Percentiles rank a stretch among this genome's conserved stretches.
These are phyloP conservation scores for Apomyelois bistriatella DNA, from an alignment of 2,888 invertebrate species.

Conservation along the genomic window DNA sequence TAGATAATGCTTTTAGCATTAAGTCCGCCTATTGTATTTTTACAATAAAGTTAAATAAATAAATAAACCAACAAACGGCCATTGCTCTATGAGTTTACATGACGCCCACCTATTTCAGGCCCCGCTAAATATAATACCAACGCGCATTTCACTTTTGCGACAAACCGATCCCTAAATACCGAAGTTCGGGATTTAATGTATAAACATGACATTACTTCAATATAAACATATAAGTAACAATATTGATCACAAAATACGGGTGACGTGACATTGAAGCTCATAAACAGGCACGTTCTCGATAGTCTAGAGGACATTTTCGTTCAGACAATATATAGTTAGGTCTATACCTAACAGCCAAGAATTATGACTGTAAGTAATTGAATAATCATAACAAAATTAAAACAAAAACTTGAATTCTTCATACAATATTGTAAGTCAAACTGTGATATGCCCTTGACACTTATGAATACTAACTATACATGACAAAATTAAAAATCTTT, in stretches of 20 bases:
- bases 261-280: slow-evolving; percentile 41
- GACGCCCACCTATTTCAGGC: slow-evolving; percentile 68
- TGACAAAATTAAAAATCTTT: no score
- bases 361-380: background rate
- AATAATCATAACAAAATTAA: no score
- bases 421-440: no score
- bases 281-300: slow-evolving; percentile 32
- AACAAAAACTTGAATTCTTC: no score
- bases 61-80: slow-evolving; percentile 32
- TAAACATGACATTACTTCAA: slow-evolving; percentile 9
- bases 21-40: no score
- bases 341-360: no score
- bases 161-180: slow-evolving; percentile 25
- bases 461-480: no score
- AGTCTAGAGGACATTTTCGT: slow-evolving; percentile 2
- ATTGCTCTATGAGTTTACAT: slow-evolving; percentile 56
- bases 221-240: slow-evolving; percentile 12
- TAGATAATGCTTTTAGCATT: no score
- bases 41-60: no score
- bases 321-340: background rate
- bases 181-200: slow-evolving; percentile 7
- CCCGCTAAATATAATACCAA: slow-evolving; percentile 50
- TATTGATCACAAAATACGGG: slow-evolving; percentile 34
- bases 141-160: slow-evolving; percentile 50
- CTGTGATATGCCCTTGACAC: no score